These are phyloP conservation scores for Trichopoda pennipes DNA, from an alignment of 2,888 invertebrate genomes.

Conservation along the genomic window DNA sequence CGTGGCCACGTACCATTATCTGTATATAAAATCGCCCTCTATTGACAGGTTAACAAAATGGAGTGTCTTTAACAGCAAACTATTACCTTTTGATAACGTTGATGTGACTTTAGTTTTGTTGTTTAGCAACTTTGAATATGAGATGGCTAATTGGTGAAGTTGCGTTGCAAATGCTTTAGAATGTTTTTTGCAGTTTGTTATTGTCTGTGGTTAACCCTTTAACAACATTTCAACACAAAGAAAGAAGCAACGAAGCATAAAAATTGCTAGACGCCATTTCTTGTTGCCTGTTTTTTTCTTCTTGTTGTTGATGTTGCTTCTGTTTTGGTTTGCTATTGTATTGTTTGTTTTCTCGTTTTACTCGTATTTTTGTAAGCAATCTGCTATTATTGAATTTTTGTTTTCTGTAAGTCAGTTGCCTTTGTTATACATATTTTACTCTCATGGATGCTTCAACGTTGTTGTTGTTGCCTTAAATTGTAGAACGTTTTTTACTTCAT, in stretches of 20 bases:
- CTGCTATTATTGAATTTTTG: conserved; percentile 50
- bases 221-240: conserved; percentile 49
- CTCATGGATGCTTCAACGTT: conserved; percentile 62
- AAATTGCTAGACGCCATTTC: conserved; percentile 62
- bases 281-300: conserved; percentile 33
- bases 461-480: not conserved
- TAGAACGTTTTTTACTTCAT: conserved; percentile 5
- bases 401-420: conserved; percentile 21
- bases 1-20: conserved; percentile 33
- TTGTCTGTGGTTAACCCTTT: conserved; percentile 60
- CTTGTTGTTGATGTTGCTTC: conserved; percentile 38
- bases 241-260: conserved; percentile 56
- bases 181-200: conserved; percentile 11
- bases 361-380: conserved; percentile 36
- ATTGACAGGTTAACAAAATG: conserved; percentile 67
- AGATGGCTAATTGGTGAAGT: conserved; percentile 11
- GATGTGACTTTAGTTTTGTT: not conserved
- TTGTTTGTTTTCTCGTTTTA: conserved; percentile 21
- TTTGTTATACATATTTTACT: conserved; percentile 21
- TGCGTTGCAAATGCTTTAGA: conserved; percentile 6
- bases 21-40: conserved; percentile 58
- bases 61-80: conserved; percentile 62
- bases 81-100: no score
- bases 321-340: conserved; percentile 10
- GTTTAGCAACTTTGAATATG: not conserved